Evolutionary conservation across 2,888 invertebrate genomes (phyloP).

Genomic region (Ptychoptera contaminata): DNA sequence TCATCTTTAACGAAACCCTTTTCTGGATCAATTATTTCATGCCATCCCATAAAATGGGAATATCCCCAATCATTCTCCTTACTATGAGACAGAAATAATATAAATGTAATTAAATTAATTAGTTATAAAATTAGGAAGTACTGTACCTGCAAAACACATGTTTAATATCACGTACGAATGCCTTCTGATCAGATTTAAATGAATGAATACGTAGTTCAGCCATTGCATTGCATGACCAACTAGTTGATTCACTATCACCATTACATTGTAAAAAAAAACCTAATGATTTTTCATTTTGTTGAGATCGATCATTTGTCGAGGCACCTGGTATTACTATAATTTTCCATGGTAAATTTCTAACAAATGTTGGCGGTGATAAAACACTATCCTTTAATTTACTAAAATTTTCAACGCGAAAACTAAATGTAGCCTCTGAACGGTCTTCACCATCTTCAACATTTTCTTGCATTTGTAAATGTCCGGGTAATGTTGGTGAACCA

Average conservation of each 20-base stretch:
- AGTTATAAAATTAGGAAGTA: slow-evolving; percentile 60
- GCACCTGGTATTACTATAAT: slow-evolving; percentile 92
- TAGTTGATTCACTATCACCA: slow-evolving; percentile 89
- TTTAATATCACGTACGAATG: slow-evolving; percentile 82
- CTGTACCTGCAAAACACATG: slow-evolving; percentile 91
- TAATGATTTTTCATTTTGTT: slow-evolving; percentile 33
- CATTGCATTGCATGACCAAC: slow-evolving; percentile 92
- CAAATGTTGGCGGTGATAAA: slow-evolving; percentile 78
- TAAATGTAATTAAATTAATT: too few relatives aligned
- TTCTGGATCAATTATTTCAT: slow-evolving; percentile 73
- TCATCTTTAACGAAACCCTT: slow-evolving; percentile 86
- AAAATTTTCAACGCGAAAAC: slow-evolving; percentile 69
- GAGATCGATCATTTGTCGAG: slow-evolving; percentile 11
- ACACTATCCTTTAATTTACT: slow-evolving; percentile 71
- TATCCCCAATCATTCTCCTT: slow-evolving; percentile 82
- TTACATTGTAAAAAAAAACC: slow-evolving; percentile 89
- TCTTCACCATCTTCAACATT: slow-evolving; percentile 71
- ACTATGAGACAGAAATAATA: slow-evolving; percentile 21
- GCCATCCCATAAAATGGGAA: slow-evolving; percentile 88
- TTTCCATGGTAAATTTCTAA: slow-evolving; percentile 93
- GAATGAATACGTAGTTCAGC: slow-evolving; percentile 81
- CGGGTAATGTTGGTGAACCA: slow-evolving; percentile 5
- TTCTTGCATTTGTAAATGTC: slow-evolving; percentile 26
- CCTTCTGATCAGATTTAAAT: slow-evolving; percentile 70
- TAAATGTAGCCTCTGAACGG: slow-evolving; percentile 82